Base-by-base conservation (phyloP, 2,888 invertebrate genomes). In the Nomada fucata region DNA sequence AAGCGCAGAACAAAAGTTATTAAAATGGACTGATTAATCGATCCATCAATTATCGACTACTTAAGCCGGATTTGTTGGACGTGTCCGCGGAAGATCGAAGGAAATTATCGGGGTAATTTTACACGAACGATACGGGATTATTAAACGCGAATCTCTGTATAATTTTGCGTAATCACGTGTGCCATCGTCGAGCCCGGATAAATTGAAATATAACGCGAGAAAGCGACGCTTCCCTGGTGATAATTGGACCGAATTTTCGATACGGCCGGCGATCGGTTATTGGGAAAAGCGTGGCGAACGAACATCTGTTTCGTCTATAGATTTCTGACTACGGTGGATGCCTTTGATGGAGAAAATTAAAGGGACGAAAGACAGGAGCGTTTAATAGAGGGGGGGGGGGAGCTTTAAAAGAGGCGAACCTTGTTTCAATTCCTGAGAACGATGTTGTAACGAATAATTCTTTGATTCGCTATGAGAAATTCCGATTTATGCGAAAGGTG, bases 41-140 rank as follows among this genome's bases (percentile, higher is more conserved):
- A 52, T 55, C 69, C 72, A 81, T 84, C 81, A 70, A 81, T 84
- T 81, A 83, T 83, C 57, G 72, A 60, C 64, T 75, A 76, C 36
- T 36, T 84, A 83, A 83, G 74, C 83, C 78, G 55, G 81, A 72
- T 81, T 55, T 55, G 61, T 26, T 23, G 61, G 53, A 59, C 68
- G 44, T 67, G 69, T 36, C 61, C 44, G 20, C 18, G 64, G 52
- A 72, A 76, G 79, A 83, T 79, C 69, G 68, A 52, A 29, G 57
- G 55, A 75, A 75, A 75, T 76, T 76, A 79, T 44, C 64, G 20
- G 44, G 47, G 26, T 70, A 65, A 79, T 79, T 76, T 79, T 76
- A 75, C 70, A 70, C 52, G 44, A 18, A 29, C 60, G 79, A 65
- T 47, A 42, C 26, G 18, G 53, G 57, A 65, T 72, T 73, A 77